Evolutionary conservation across 2,888 invertebrate genomes (phyloP).

Genomic region (Trissolcus japonicus): DNA sequence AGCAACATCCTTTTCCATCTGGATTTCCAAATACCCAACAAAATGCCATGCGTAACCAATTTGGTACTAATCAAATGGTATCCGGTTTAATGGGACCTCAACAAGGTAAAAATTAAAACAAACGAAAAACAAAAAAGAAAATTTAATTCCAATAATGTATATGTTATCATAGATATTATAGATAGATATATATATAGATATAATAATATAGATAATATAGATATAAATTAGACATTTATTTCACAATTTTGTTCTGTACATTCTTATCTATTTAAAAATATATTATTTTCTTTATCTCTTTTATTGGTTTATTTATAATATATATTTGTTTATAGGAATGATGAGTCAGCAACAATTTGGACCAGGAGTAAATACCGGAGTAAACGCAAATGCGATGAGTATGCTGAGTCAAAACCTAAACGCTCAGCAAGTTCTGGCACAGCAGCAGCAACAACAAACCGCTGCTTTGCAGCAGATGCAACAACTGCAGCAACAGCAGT

Average conservation of each 20-base stretch:
- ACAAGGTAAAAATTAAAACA: constrained; percentile 67
- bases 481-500: constrained; percentile 72
- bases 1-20: constrained; percentile 84
- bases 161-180: no score
- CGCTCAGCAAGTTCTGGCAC: constrained; percentile 72
- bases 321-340: no score
- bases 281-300: no score
- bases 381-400: constrained; percentile 73
- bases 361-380: constrained; percentile 72
- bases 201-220: no score
- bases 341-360: constrained; percentile 78
- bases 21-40: constrained; percentile 81
- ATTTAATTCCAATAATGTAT: no score
- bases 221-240: no score
- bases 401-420: constrained; percentile 64
- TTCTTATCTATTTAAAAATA: no score
- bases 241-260: no score
- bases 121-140: no score
- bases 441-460: constrained; percentile 68
- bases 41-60: constrained; percentile 81
- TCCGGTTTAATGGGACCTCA: constrained; percentile 80
- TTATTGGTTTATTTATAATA: no score
- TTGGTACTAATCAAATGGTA: constrained; percentile 82
- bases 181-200: no score
- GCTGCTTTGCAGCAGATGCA: constrained; percentile 66